Evolutionary conservation across 2,113 vertebrate species (phyloP).

Genomic region (Marmota flaviventris): DNA sequence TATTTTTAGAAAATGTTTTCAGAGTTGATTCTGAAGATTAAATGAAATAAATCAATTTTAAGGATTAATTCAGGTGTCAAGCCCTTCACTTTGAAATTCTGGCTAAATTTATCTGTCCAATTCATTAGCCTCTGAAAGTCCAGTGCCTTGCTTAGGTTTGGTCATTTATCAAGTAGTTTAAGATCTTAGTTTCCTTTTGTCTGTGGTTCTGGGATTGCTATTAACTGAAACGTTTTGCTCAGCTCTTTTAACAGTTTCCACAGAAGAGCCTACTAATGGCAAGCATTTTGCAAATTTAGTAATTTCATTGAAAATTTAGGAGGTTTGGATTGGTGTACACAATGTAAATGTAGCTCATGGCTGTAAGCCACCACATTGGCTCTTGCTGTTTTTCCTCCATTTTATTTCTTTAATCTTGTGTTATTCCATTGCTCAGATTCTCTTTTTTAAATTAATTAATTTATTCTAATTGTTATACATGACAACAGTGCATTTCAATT

Average conservation of each 20-base stretch:
- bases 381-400: background rate
- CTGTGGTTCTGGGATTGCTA: background rate
- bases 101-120: background rate
- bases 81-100: background rate
- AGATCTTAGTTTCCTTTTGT: background rate
- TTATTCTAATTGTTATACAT: too few species aligned
- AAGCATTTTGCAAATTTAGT: constrained; percentile 4
- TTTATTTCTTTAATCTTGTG: background rate
- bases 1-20: background rate
- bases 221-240: background rate
- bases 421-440: background rate
- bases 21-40: constrained; percentile 15
- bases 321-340: background rate
- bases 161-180: background rate
- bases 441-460: background rate
- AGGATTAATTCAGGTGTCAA: background rate
- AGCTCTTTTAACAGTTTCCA: background rate
- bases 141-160: background rate
- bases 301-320: constrained; percentile 31
- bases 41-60: background rate
- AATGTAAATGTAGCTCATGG: background rate
- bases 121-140: constrained; percentile 1
- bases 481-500: too few species aligned
- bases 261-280: background rate
- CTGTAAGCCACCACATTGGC: background rate